A percentile compares a stretch with the other conserved stretches of the same genome.
phyloP scores from a whole-genome alignment of 2,797 vertebrate genomes.

The Helostoma temminkii region DNA sequence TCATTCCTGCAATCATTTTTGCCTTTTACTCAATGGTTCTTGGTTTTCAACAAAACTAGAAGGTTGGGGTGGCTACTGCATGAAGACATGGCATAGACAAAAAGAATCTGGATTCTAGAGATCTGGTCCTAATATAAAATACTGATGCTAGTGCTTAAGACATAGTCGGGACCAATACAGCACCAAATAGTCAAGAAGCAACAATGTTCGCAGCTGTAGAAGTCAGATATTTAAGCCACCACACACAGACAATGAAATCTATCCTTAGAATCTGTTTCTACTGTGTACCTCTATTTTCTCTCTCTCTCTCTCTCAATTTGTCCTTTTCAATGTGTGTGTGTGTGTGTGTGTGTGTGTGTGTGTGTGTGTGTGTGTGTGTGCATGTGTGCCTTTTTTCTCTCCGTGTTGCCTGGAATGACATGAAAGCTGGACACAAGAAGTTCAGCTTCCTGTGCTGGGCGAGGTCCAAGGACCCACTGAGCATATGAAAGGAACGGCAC shows the following conservation, averaged over 20 bases:
- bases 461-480: slow-evolving; percentile 65
- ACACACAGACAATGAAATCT: slow-evolving; percentile 58
- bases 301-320: slow-evolving; percentile 10
- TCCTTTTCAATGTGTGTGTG: neutral
- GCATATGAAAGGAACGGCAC: slow-evolving; percentile 63
- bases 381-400: too few relatives aligned
- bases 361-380: slow-evolving; percentile 26
- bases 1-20: neutral
- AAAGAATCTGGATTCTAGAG: slow-evolving; percentile 22
- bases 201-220: slow-evolving; percentile 50
- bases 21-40: slow-evolving; percentile 6
- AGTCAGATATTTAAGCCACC: slow-evolving; percentile 48
- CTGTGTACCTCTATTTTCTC: slow-evolving; percentile 4
- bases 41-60: slow-evolving; percentile 31
- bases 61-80: slow-evolving; percentile 20
- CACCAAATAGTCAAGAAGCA: slow-evolving; percentile 40
- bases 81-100: slow-evolving; percentile 34
- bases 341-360: neutral
- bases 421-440: slow-evolving; percentile 72
- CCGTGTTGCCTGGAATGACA: slow-evolving; percentile 65
- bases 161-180: slow-evolving; percentile 12
- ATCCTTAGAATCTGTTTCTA: slow-evolving; percentile 40
- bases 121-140: slow-evolving; percentile 30
- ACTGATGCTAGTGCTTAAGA: slow-evolving; percentile 19
- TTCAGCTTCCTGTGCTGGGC: slow-evolving; percentile 73